A percentile compares a stretch with the other conserved stretches of the same genome.
Conservation (phyloP, 2,113 vertebrate species). For the Micronycteris hirsuta region DNA sequence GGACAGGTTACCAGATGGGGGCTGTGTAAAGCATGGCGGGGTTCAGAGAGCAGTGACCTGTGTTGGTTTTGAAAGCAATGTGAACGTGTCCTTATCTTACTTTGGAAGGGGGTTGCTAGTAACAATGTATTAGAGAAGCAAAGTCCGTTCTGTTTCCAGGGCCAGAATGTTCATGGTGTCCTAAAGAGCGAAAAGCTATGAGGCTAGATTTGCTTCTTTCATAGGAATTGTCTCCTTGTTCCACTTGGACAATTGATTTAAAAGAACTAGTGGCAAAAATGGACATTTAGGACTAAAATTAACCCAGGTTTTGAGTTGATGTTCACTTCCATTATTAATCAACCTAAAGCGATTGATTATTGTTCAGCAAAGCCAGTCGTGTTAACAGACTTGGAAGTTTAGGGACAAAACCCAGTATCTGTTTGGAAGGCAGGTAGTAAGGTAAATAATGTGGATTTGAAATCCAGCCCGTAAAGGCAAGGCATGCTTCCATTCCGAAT, state of each 20-base stretch:
- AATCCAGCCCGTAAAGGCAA: neutral
- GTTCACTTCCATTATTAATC: neutral
- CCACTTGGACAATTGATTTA: neutral
- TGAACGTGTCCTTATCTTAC: constrained; percentile 10
- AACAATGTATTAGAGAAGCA: neutral
- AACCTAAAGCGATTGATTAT: constrained; percentile 14
- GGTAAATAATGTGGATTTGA: neutral
- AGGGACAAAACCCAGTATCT: neutral
- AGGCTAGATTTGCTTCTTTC: neutral
- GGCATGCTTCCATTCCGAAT: neutral
- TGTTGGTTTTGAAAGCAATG: constrained; percentile 1
- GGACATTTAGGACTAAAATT: constrained; percentile 17
- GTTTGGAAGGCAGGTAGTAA: neutral
- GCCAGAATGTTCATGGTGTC: neutral
- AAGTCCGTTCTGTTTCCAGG: neutral
- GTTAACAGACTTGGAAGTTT: neutral
- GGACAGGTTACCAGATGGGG: too few species aligned
- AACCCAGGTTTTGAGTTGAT: neutral
- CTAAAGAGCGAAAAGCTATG: neutral
- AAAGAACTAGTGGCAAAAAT: constrained; percentile 9
- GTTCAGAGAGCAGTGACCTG: neutral
- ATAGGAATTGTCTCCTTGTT: constrained; percentile 5
- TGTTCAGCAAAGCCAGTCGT: neutral
- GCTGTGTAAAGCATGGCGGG: too few species aligned
- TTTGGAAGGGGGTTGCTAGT: neutral